A percentile compares a stretch with the other conserved stretches of the same genome.
phyloP scores from a whole-genome alignment of 2,797 vertebrate genomes.

The Carduelis carduelis region DNA sequence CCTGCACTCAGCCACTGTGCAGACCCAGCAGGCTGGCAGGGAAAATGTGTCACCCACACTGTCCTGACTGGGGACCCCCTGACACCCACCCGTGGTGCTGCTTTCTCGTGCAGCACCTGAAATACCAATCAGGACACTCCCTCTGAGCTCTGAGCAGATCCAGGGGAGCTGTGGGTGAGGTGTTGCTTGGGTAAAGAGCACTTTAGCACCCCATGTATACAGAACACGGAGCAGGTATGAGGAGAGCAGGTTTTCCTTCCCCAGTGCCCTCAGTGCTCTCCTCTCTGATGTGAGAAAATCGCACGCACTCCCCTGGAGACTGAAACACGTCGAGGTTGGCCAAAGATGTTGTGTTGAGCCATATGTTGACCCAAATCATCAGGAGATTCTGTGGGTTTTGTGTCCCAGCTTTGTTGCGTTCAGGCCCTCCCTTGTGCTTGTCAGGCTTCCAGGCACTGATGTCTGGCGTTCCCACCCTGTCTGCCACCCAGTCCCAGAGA shows the following conservation, averaged over 20 bases:
- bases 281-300: neutral
- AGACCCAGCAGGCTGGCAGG: neutral
- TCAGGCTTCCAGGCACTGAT: constrained; percentile 58
- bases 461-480: constrained; percentile 64
- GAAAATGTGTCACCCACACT: neutral
- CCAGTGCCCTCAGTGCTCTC: neutral
- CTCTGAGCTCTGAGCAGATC: neutral
- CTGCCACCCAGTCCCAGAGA: constrained; percentile 47
- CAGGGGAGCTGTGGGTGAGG: neutral
- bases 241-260: neutral
- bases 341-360: neutral
- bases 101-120: neutral
- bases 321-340: neutral
- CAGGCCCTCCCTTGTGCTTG: constrained; percentile 45
- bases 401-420: constrained; percentile 34
- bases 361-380: constrained; percentile 58
- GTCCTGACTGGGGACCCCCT: neutral
- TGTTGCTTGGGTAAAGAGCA: neutral
- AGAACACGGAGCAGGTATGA: rapidly evolving
- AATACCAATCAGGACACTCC: neutral
- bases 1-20: neutral
- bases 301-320: neutral
- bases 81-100: neutral
- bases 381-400: constrained; percentile 27
- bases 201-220: neutral